Conservation (phyloP, 2,888 invertebrate species). For the Chaetogeoica ovagalla region DNA sequence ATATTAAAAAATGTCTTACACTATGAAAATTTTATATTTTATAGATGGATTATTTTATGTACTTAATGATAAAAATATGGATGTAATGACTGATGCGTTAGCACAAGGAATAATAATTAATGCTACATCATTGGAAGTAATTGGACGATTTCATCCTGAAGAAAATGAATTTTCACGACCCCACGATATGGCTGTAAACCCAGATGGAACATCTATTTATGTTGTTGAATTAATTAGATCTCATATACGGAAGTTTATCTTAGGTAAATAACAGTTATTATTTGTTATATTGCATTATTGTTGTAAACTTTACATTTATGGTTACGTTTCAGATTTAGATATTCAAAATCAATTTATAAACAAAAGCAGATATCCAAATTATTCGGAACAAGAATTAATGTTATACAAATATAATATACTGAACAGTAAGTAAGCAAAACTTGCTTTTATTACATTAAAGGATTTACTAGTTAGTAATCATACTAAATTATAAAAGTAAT, state of each 20-base stretch:
- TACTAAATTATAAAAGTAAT: background rate
- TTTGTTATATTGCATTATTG: background rate
- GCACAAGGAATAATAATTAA: slow-evolving; percentile 35
- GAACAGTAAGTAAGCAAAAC: slow-evolving; percentile 21
- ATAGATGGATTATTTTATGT: slow-evolving; percentile 48
- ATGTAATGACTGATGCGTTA: slow-evolving; percentile 25
- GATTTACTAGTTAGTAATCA: background rate
- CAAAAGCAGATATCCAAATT: background rate
- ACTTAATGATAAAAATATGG: slow-evolving; percentile 29
- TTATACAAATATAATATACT: background rate
- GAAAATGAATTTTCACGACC: slow-evolving; percentile 36
- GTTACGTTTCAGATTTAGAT: slow-evolving; percentile 21
- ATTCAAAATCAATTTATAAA: slow-evolving; percentile 11
- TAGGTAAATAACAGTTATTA: slow-evolving; percentile 20
- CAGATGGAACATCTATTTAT: slow-evolving; percentile 47
- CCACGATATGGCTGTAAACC: slow-evolving; percentile 48
- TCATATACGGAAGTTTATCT: slow-evolving; percentile 42
- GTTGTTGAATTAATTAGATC: slow-evolving; percentile 40
- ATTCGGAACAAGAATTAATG: slow-evolving; percentile 8
- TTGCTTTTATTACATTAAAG: background rate
- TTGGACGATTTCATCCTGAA: slow-evolving; percentile 41
- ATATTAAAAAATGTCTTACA: background rate
- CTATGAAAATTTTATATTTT: background rate
- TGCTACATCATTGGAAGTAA: slow-evolving; percentile 34
- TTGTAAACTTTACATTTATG: background rate